Percentiles rank a stretch among this genome's conserved stretches.
phyloP scores from a whole-genome alignment of 2,888 invertebrate species.

The Seladonia tumulorum region DNA sequence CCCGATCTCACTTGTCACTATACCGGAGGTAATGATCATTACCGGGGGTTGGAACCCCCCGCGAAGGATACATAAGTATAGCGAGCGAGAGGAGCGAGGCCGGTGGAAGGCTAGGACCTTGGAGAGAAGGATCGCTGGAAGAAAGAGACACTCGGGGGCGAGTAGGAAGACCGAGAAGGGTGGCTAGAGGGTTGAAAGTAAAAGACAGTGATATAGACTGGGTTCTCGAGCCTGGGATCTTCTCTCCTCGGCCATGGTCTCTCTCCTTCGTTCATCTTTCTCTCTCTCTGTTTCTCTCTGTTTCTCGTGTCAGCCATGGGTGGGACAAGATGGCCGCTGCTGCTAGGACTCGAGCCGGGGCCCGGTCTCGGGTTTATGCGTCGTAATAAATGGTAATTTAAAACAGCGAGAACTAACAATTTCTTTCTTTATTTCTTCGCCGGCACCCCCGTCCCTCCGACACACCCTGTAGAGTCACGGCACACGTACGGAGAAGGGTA shows the following conservation, averaged over 20 bases:
- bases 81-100: conserved; percentile 56
- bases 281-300: conserved; percentile 9
- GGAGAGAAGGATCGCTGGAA: conserved; percentile 4
- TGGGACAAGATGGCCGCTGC: conserved; percentile 82
- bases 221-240: conserved; percentile 39
- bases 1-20: conserved; percentile 82
- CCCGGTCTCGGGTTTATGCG: conserved; percentile 81
- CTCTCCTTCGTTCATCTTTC: conserved; percentile 33
- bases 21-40: conserved; percentile 84
- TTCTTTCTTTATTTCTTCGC: conserved; percentile 83
- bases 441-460: conserved; percentile 42
- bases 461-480: conserved; percentile 26
- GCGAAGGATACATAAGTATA: conserved; percentile 56
- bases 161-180: conserved; percentile 31
- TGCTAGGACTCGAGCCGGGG: conserved; percentile 71
- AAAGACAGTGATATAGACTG: conserved; percentile 73
- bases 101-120: conserved; percentile 22
- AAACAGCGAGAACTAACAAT: conserved; percentile 85
- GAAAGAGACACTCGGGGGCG: conserved; percentile 1
- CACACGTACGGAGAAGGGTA: conserved; percentile 65
- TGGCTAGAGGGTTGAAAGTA: conserved; percentile 58
- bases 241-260: conserved; percentile 4
- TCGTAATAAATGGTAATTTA: conserved; percentile 85
- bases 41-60: conserved; percentile 70
- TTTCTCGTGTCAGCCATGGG: conserved; percentile 49